Evolutionary conservation across 1,140 invertebrate genomes (phyloP), one percentile per base, ranked within the genome.

Genomic region (Drosophila equinoxialis): DNA sequence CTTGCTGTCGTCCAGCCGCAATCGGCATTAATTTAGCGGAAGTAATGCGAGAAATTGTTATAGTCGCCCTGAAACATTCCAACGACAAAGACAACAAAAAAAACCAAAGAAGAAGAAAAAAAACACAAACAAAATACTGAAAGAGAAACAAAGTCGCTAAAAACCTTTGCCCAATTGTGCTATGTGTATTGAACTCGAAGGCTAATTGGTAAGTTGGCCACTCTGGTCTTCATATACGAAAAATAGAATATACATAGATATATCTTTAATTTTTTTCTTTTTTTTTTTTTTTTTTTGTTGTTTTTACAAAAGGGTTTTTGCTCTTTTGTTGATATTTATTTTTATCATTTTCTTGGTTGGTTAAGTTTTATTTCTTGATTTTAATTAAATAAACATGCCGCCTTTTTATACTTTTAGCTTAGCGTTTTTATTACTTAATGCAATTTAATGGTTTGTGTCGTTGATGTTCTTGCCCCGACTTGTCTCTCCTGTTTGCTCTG

Each of bases 11-110:
- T 77, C 68, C 80, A 73, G 76, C 86, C 83, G 78, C 87, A 90
- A 90, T 90, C 89, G 74, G 79, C 79, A 90, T 90, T 90, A 90
- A 90, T 90, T 90, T 90, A 90, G 83, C 83, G 89, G 81, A 90
- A 90, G 78, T 90, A 90, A 90, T 83, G 87, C 87, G 89, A 90
- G 76, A 90, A 90, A 87, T 90, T 90, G 78, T 79, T 74, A 76
- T 76, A 86, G 33, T 68, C 20, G 30, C n/a, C 17, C 11, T 23
- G 42, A 48, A 51, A 17, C 66, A 14, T 14, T 30, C 30, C 48
- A 64, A 26, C 51, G 55, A 48, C 55, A 39, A 33, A 41, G 14
- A 30, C 13, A 58, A 41, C 65, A 69, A 26, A 23, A 51, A 51
- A 51, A 8, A 5, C 6, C 20, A 8, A 20, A 48, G 0, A 7